phyloP scores from a whole-genome alignment of 2,113 vertebrate genomes.

The Oreochromis tanganicae region DNA sequence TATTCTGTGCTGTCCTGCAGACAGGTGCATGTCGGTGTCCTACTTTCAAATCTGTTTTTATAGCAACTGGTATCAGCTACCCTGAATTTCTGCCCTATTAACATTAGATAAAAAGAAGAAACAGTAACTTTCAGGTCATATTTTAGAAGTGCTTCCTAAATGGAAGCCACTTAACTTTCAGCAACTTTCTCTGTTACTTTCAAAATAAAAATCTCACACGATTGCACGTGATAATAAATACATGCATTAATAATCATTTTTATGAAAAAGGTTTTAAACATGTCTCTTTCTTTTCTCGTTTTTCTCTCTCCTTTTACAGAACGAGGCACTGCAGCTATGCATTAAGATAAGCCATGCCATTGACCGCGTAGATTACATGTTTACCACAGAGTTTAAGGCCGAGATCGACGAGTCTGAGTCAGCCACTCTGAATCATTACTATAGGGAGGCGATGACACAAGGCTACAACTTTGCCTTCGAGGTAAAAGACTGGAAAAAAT shows the following conservation, averaged over 20 bases:
- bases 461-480: constrained; percentile 98
- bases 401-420: constrained; percentile 92
- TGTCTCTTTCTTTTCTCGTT: not conserved
- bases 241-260: not conserved
- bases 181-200: not conserved
- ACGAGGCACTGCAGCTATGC: constrained; percentile 89
- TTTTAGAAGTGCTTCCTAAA: not conserved
- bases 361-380: constrained; percentile 91
- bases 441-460: constrained; percentile 97
- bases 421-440: constrained; percentile 90
- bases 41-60: constrained; percentile 5
- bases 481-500: constrained; percentile 67
- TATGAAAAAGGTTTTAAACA: not conserved
- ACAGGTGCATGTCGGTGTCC: not conserved
- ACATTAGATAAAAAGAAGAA: not conserved
- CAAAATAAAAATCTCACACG: not conserved
- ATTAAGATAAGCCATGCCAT: constrained; percentile 90
- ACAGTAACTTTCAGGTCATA: not conserved
- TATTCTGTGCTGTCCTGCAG: not conserved
- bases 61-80: not conserved
- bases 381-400: constrained; percentile 87
- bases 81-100: not conserved
- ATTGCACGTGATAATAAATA: not conserved
- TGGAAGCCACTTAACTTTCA: not conserved
- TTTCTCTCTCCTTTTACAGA: constrained; percentile 65